Percentiles rank a stretch among this genome's conserved stretches.
These are phyloP conservation scores for Notarius lentiginosus DNA, from an alignment of 2,113 vertebrate species.

Conservation along the genomic window DNA sequence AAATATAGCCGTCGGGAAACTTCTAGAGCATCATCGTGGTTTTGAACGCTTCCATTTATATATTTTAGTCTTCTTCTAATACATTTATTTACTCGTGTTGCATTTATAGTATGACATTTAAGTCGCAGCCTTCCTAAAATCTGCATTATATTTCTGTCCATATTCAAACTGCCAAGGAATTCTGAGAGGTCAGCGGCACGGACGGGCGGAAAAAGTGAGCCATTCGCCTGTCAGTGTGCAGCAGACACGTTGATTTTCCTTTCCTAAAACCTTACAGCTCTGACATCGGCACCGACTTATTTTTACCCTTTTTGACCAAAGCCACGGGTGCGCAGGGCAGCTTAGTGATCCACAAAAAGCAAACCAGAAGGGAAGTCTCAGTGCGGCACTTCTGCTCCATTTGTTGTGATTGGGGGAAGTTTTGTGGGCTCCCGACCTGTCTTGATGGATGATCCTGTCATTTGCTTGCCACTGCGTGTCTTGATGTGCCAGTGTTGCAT, in stretches of 20 bases:
- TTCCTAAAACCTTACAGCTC: slow-evolving; percentile 32
- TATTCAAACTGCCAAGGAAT: slow-evolving; percentile 56
- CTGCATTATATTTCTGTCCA: slow-evolving; percentile 49
- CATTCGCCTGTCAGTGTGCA: slow-evolving; percentile 41
- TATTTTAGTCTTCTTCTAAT: not conserved
- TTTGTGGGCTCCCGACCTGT: slow-evolving; percentile 43
- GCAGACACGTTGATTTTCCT: slow-evolving; percentile 31
- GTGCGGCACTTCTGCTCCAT: slow-evolving; percentile 25
- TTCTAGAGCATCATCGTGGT: not conserved
- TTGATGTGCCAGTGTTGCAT: slow-evolving; percentile 18
- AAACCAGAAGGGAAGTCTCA: slow-evolving; percentile 23
- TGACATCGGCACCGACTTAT: slow-evolving; percentile 46
- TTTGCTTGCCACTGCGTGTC: slow-evolving; percentile 23
- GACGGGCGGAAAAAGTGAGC: slow-evolving; percentile 58
- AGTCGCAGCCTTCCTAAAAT: slow-evolving; percentile 45
- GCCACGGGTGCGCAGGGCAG: slow-evolving; percentile 2
- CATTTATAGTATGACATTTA: slow-evolving; percentile 45
- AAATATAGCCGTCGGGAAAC: not conserved
- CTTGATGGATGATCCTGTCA: slow-evolving; percentile 56
- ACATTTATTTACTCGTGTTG: not conserved
- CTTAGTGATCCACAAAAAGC: slow-evolving; percentile 22
- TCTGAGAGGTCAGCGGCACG: slow-evolving; percentile 51
- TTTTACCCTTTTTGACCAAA: slow-evolving; percentile 40
- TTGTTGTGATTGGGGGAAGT: slow-evolving; percentile 41
- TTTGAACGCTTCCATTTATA: not conserved